These are phyloP conservation scores for Takifugu ocellatus DNA, from an alignment of 2,797 vertebrate species.

Conservation along the genomic window DNA sequence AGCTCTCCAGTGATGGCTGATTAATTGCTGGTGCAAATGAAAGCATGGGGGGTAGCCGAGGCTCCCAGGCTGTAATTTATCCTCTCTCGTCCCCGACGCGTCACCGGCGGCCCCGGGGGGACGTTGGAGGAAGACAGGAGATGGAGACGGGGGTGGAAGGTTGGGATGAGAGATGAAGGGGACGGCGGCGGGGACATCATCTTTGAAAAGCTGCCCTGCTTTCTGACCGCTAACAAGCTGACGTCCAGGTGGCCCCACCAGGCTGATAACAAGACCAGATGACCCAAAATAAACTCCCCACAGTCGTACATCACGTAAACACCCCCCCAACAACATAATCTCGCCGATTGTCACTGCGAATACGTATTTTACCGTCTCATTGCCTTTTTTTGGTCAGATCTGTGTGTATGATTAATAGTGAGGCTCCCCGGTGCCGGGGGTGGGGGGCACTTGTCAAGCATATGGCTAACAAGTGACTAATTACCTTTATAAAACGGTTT, in stretches of 20 bases:
- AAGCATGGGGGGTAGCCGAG: constrained; percentile 68
- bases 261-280: constrained; percentile 34
- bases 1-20: constrained; percentile 81
- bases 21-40: constrained; percentile 81
- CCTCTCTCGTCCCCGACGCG: constrained; percentile 70
- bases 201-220: constrained; percentile 58
- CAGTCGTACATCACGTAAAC: constrained; percentile 61
- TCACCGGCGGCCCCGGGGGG: constrained; percentile 52
- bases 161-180: constrained; percentile 4
- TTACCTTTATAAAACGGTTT: constrained; percentile 64
- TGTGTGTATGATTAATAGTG: constrained; percentile 69
- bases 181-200: constrained; percentile 7
- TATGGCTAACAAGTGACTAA: constrained; percentile 74
- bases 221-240: constrained; percentile 57
- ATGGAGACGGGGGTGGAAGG: constrained; percentile 55
- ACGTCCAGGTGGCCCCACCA: constrained; percentile 51
- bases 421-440: constrained; percentile 54
- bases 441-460: constrained; percentile 68
- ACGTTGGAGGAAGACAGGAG: constrained; percentile 41
- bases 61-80: constrained; percentile 74
- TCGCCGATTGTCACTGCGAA: constrained; percentile 50
- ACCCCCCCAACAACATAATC: constrained; percentile 56
- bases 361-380: constrained; percentile 60
- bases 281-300: constrained; percentile 69
- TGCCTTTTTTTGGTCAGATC: constrained; percentile 57